A percentile compares a stretch with the other conserved stretches of the same genome.
Evolutionary conservation across 2,888 invertebrate genomes (phyloP).

Genomic region (Nemapogon koenigi): DNA sequence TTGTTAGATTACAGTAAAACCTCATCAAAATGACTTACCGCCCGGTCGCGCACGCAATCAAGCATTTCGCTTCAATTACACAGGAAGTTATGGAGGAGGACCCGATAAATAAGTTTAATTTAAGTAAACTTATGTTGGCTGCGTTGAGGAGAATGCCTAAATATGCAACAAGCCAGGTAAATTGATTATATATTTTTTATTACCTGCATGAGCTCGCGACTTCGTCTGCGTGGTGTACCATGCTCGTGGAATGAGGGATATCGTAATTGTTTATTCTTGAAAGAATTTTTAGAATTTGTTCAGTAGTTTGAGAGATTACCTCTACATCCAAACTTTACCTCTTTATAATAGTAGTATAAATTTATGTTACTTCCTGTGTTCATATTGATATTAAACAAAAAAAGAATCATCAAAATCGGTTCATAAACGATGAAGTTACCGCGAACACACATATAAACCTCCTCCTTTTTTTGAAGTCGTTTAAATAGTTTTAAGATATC

Average conservation of each 20-base stretch:
- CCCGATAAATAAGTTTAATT: slow-evolving; percentile 6
- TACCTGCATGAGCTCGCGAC: neutral
- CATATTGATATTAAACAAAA: too few relatives aligned
- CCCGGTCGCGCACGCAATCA: slow-evolving; percentile 1
- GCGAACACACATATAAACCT: too few relatives aligned
- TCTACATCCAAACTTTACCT: too few relatives aligned
- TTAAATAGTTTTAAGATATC: too few relatives aligned
- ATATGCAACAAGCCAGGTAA: slow-evolving; percentile 9
- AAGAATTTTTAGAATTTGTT: too few relatives aligned
- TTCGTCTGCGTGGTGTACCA: neutral
- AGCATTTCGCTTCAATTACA: slow-evolving; percentile 4
- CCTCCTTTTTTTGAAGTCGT: too few relatives aligned
- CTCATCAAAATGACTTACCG: slow-evolving; percentile 7
- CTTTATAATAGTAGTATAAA: too few relatives aligned
- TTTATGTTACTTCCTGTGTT: too few relatives aligned
- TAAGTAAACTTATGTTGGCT: slow-evolving; percentile 11
- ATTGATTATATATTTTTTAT: neutral
- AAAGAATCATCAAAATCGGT: too few relatives aligned
- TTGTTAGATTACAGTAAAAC: neutral
- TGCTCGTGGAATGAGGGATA: neutral
- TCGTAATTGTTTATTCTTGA: neutral
- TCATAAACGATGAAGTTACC: too few relatives aligned
- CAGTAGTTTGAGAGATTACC: too few relatives aligned
- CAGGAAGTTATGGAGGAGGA: slow-evolving; percentile 9
- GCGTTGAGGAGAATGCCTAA: slow-evolving; percentile 7